Base-by-base conservation (phyloP, 2,888 invertebrate species). In the Morpho helenor region DNA sequence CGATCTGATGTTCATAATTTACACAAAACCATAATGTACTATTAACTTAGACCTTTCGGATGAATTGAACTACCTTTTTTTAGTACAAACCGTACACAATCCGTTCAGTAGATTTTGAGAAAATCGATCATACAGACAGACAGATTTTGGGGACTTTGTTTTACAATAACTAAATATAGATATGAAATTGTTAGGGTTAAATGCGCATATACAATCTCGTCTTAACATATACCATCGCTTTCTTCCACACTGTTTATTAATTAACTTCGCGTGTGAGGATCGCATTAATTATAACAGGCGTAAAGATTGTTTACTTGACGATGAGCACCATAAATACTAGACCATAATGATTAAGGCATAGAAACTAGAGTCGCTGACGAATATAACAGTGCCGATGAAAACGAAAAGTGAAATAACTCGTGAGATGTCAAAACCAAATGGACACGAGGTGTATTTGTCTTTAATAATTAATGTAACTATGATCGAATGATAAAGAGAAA, bases 401-500 rank as follows among this genome's bases (percentile, higher is more conserved):
- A 59, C 55, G 63, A 62, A 57, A 64, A 64, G 59, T 62, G 52
- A 57, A 43, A 57, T 40, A 47, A n/a, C n/a, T 49, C 55, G 56
- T 62, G 16, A 56, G 52, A 54, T 45, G 63, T 61, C 61, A 63
- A 61, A 63, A 63, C 46, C 46, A 9, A 54, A 52, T 57, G 40
- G 22, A 53, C 31, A 47, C 31, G 41, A 46, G 42, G 3, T 23
- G 42, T 57, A 52, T 47, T 46, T 22, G 10, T 52, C 41, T 40
- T 44, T 57, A 9, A n/a, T 57, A 52, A 53, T 53, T 53, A 53
- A 53, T 41, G 22, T 53, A 40, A 47, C 46, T 46, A 46, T 53
- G 53, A 52, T 10, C 31, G 45, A 53, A 53, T 47, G 53, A 53
- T 53, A 46, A 46, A 46, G 53, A 46, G 53, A 45, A 53, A 53